Evolutionary conservation across 2,797 vertebrate species (phyloP), one percentile per base, ranked within the genome.

Genomic region (Propithecus deckenii): DNA sequence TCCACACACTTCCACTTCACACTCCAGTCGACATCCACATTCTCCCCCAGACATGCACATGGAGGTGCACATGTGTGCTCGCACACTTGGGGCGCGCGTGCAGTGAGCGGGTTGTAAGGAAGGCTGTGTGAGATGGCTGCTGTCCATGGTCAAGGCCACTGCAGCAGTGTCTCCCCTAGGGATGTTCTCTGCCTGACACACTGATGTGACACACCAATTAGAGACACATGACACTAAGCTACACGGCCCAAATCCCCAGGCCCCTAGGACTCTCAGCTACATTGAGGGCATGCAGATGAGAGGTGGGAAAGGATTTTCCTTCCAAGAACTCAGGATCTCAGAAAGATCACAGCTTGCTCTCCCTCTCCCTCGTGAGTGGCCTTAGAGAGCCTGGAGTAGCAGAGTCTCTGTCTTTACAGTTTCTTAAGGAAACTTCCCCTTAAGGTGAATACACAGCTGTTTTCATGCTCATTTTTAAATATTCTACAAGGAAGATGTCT

Each of bases 291-390:
- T 59, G 14, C 18, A 35, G 32, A 32, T 13, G 50, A 78, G 20
- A 50, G 14, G 5, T 8, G 9, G n/a, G 46, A 28, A 80, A 46
- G 35, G 41, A 48, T 89, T 94, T 84, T 84, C 86, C 79, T 91
- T 86, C 86, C 75, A 96, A 55, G 65, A 97, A 86, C 71, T 92
- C 76, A 69, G 38, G 67, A 76, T 46, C 74, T 94, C 41, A 74
- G 69, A 88, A 93, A 71, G 87, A 67, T 84, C 76, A 85, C 65
- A 74, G 0, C n/a, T 38, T 91, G 28, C 76, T 41, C 43, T 75
- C 46, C 41, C 15, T 76, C 41, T 86, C 28, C 69, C 43, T 80
- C 2, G 7, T 30, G 11, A 80, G 76, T 83, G 28, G 63, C 20
- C 28, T 74, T 46, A 50, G 65, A 91, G 50, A 79, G 32, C 46